Conservation (phyloP, 2,888 invertebrate species). For the Syritta pipiens region DNA sequence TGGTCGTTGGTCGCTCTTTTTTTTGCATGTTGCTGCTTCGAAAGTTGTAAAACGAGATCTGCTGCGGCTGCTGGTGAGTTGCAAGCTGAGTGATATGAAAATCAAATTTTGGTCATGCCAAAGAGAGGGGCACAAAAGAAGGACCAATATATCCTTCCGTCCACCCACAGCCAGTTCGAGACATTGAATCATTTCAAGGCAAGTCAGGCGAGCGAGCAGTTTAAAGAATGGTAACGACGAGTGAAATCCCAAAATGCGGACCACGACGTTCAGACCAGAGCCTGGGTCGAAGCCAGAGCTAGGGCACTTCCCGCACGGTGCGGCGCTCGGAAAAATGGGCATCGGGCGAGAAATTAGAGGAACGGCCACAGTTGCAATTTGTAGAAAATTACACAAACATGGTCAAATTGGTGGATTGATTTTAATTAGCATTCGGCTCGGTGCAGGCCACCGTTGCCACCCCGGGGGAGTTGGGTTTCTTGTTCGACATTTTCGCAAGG, state of each 20-base stretch:
- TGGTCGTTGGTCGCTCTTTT: constrained; percentile 1
- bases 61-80: constrained; percentile 45
- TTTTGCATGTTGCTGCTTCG: neutral
- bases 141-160: neutral
- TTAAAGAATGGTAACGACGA: constrained; percentile 14
- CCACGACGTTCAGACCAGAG: too few relatives aligned
- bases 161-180: constrained; percentile 11
- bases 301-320: too few relatives aligned
- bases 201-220: constrained; percentile 25
- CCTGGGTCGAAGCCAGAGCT: too few relatives aligned
- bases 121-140: constrained; percentile 15
- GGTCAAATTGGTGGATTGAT: constrained; percentile 62
- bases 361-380: constrained; percentile 58
- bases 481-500: constrained; percentile 5
- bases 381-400: constrained; percentile 66
- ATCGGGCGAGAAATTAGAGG: constrained; percentile 34
- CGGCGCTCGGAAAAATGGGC: constrained; percentile 16
- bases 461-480: neutral
- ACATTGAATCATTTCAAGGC: constrained; percentile 45
- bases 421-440: constrained; percentile 64
- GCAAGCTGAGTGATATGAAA: constrained; percentile 54
- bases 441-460: neutral
- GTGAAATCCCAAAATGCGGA: constrained; percentile 36
- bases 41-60: constrained; percentile 59
- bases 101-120: constrained; percentile 56